These are phyloP conservation scores for Ornithoptera priamus DNA, from an alignment of 2,888 invertebrate species.

Conservation along the genomic window DNA sequence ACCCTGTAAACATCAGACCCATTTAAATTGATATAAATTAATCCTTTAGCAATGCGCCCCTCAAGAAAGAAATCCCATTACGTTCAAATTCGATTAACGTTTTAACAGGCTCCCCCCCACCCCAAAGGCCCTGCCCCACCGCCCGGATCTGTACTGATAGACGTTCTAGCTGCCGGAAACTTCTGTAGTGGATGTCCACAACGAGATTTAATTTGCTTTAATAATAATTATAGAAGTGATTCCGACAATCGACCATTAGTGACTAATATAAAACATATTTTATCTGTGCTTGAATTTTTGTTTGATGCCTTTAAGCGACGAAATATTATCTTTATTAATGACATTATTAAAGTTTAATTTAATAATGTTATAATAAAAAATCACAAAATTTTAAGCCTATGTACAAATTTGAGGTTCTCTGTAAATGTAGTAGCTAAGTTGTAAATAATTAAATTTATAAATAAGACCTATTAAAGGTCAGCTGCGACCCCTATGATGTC, in stretches of 20 bases:
- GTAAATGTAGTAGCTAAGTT: too few relatives aligned
- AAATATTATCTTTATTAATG: too few relatives aligned
- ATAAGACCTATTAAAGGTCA: too few relatives aligned
- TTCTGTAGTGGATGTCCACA: slow-evolving; percentile 9
- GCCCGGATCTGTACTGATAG: slow-evolving; percentile 17
- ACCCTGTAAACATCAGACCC: slow-evolving; percentile 56
- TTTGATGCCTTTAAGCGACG: too few relatives aligned
- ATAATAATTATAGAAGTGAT: background rate
- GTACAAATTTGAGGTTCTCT: too few relatives aligned
- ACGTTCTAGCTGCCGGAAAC: slow-evolving; percentile 21
- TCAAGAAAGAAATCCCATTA: slow-evolving; percentile 80
- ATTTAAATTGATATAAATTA: slow-evolving; percentile 80
- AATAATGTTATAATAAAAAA: too few relatives aligned
- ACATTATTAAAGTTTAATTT: too few relatives aligned
- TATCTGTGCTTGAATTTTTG: too few relatives aligned
- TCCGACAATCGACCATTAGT: background rate
- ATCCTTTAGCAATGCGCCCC: slow-evolving; percentile 76
- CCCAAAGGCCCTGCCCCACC: slow-evolving; percentile 35
- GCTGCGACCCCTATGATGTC: too few relatives aligned
- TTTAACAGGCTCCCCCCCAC: slow-evolving; percentile 59
- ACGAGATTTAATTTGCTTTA: slow-evolving; percentile 1
- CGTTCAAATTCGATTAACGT: slow-evolving; percentile 77
- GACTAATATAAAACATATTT: background rate
- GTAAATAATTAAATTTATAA: too few relatives aligned
- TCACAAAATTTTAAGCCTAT: too few relatives aligned